Percentiles rank a stretch among this genome's conserved stretches.
Evolutionary conservation across 2,797 vertebrate genomes (phyloP).

Genomic region (Choloepus didactylus): DNA sequence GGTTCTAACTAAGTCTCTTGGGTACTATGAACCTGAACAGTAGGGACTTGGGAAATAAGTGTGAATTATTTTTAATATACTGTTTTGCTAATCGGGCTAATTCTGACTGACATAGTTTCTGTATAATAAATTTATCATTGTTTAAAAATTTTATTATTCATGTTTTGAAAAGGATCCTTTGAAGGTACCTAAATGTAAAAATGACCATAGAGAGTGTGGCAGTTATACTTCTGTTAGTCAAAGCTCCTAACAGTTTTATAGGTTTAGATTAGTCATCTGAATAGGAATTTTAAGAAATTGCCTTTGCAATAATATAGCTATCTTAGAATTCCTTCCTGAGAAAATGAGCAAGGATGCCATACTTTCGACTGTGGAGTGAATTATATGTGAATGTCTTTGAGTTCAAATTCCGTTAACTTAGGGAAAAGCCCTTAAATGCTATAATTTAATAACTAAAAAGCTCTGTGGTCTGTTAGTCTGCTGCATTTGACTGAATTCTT

Average conservation of each 20-base stretch:
- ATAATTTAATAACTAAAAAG: slow-evolving; percentile 51
- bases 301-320: slow-evolving; percentile 62
- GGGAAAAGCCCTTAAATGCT: slow-evolving; percentile 47
- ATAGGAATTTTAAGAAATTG: slow-evolving; percentile 63
- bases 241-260: slow-evolving; percentile 45
- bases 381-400: slow-evolving; percentile 49
- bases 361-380: slow-evolving; percentile 67
- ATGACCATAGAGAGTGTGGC: slow-evolving; percentile 27
- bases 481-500: slow-evolving; percentile 14
- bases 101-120: slow-evolving; percentile 33
- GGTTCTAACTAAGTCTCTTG: neutral
- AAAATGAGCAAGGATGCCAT: slow-evolving; percentile 62
- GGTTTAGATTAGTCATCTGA: slow-evolving; percentile 65
- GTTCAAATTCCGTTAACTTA: slow-evolving; percentile 33
- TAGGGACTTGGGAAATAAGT: slow-evolving; percentile 26
- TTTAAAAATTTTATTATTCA: slow-evolving; percentile 51
- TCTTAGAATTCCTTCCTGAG: slow-evolving; percentile 71
- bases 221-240: slow-evolving; percentile 38
- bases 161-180: slow-evolving; percentile 66
- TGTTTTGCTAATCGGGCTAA: slow-evolving; percentile 38
- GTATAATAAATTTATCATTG: neutral
- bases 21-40: neutral
- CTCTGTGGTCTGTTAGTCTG: neutral
- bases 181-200: slow-evolving; percentile 6
- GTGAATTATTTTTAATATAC: slow-evolving; percentile 55